Percentiles rank a stretch among this genome's conserved stretches.
These are phyloP conservation scores for Metalampra italica DNA, from an alignment of 2,888 invertebrate genomes.

Conservation along the genomic window DNA sequence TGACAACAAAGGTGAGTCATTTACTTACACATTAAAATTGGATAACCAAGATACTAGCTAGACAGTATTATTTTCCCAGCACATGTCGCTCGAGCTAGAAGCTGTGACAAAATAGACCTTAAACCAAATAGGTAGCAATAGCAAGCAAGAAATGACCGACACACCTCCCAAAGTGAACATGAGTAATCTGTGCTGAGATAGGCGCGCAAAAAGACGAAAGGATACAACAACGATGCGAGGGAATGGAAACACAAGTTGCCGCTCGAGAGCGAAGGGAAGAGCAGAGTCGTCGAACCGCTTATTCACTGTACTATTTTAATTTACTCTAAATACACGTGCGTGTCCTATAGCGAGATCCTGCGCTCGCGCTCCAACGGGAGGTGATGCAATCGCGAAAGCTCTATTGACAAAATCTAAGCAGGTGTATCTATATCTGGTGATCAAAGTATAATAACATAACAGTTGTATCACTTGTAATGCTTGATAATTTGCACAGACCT, in stretches of 20 bases:
- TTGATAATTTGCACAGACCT: no score
- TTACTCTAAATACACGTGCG: slow-evolving; percentile 54
- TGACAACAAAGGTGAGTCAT: no score
- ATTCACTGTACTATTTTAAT: slow-evolving; percentile 66
- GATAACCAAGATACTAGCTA: no score
- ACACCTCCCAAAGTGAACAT: slow-evolving; percentile 15
- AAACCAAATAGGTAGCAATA: no score
- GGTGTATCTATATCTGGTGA: background rate
- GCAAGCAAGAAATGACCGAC: no score
- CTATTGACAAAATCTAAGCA: background rate
- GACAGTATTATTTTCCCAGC: no score
- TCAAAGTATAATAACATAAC: background rate
- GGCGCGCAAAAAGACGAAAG: slow-evolving; percentile 30
- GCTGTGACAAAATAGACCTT: no score
- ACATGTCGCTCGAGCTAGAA: no score
- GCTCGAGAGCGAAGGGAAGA: slow-evolving; percentile 21
- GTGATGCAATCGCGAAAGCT: slow-evolving; percentile 35
- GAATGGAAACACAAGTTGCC: slow-evolving; percentile 18
- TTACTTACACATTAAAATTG: no score
- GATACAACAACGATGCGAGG: slow-evolving; percentile 4
- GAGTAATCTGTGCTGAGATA: slow-evolving; percentile 22
- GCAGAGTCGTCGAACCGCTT: slow-evolving; percentile 35
- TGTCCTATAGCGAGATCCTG: slow-evolving; percentile 34
- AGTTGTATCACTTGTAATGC: no score
- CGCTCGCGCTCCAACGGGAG: slow-evolving; percentile 21